These are phyloP conservation scores for Harlomillsia oculata DNA, from an alignment of 1,140 invertebrate species.

Conservation along the genomic window DNA sequence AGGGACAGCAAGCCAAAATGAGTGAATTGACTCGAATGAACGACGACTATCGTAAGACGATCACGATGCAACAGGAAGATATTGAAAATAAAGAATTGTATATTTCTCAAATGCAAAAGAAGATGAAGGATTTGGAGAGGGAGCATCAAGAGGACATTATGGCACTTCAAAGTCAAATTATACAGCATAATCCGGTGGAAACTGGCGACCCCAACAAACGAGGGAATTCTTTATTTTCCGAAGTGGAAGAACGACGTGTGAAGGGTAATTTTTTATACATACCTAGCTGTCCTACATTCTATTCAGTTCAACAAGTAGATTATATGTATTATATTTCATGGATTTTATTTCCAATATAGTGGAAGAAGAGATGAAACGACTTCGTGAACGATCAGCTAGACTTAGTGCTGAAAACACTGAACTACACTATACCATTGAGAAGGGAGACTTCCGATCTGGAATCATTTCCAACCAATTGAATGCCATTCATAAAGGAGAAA, in stretches of 20 bases:
- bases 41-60: not conserved
- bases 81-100: slow-evolving; percentile 15
- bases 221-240: slow-evolving; percentile 28
- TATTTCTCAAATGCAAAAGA: slow-evolving; percentile 9
- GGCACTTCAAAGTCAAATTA: slow-evolving; percentile 9
- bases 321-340: too few species aligned
- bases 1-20: slow-evolving; percentile 15
- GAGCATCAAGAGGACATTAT: slow-evolving; percentile 23
- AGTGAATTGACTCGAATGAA: not conserved
- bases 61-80: slow-evolving; percentile 1
- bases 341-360: slow-evolving; percentile 16
- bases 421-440: slow-evolving; percentile 13
- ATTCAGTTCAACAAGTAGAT: not conserved
- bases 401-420: slow-evolving; percentile 18
- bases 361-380: slow-evolving; percentile 19
- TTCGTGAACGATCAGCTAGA: slow-evolving; percentile 8
- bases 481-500: slow-evolving; percentile 17
- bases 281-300: not conserved
- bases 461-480: slow-evolving; percentile 18
- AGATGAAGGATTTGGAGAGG: slow-evolving; percentile 19
- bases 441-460: slow-evolving; percentile 14
- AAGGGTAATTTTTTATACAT: slow-evolving; percentile 5
- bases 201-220: slow-evolving; percentile 13
- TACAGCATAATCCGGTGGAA: slow-evolving; percentile 4
- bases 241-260: slow-evolving; percentile 23